Evolutionary conservation across 2,888 invertebrate species (phyloP), one percentile per base, ranked within the genome.

Genomic region (Folsomia candida): DNA sequence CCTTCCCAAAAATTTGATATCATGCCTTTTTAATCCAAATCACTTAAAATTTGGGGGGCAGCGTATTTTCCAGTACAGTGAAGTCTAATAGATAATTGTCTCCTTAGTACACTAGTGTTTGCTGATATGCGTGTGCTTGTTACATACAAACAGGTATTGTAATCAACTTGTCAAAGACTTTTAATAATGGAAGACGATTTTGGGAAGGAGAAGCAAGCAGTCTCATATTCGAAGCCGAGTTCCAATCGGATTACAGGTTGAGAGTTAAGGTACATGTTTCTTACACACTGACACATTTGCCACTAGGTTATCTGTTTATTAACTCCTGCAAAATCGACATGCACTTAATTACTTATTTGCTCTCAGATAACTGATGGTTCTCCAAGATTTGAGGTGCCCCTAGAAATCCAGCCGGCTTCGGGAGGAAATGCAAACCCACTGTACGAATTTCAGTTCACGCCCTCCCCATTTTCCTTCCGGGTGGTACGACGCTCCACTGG

Each of bases 351-450:
- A n/a, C 37, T 37, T 37, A 37, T 37, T n/a, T 14, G 37, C 14
- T 37, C 6, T 14, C 37, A 65, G 73, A 71, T 77, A 29, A 69
- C 74, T 11, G 72, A 77, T 66, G 72, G 64, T 24, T 71, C 67
- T 6, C 22, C 61, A 24, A 25, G 78, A 18, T 78, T 57, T 27
- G 76, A 78, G 71, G 78, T 78, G 0, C 78, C 78, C 6, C 27
- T 78, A 0, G 24, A 57, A 47, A 70, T 78, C 11, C 24, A 72
- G 14, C 70, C 76, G 0, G 24, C 76, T 1, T n/a, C 70, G 1
- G 71, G 67, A n/a, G 71, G 70, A 1, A 72, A 58, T 37, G 58
- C 51, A 1, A 70, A 77, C 67, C 72, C 47, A 3, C 64, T 73
- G 3, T 79, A 77, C 61, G 68, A 70, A 0, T 58, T 79, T 6